These are phyloP conservation scores for Eleutherodactylus coqui DNA, from an alignment of 2,797 vertebrate species.

Conservation along the genomic window DNA sequence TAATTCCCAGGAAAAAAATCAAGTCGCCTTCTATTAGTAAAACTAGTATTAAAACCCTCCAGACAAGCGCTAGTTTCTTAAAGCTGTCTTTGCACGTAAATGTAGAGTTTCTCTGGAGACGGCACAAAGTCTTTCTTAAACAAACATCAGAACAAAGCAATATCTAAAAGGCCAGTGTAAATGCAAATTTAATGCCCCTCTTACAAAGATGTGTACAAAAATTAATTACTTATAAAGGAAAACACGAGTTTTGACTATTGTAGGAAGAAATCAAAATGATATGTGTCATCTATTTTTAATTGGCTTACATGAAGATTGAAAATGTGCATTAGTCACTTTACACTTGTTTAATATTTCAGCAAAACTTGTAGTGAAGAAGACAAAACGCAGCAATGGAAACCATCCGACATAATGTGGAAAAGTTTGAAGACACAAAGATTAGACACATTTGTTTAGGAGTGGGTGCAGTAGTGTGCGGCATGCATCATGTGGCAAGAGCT, in stretches of 20 bases:
- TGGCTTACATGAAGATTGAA: constrained; percentile 80
- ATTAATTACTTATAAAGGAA: constrained; percentile 85
- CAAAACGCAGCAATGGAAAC: constrained; percentile 75
- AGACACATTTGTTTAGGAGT: neutral
- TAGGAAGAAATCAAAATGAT: constrained; percentile 89
- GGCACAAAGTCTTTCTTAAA: constrained; percentile 63
- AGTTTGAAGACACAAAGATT: constrained; percentile 64
- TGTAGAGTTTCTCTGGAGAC: constrained; percentile 63
- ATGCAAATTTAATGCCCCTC: constrained; percentile 80
- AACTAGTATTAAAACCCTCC: constrained; percentile 41
- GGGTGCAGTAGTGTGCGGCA: neutral
- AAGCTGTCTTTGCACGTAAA: constrained; percentile 53
- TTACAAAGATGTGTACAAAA: constrained; percentile 82
- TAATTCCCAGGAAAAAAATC: constrained; percentile 45
- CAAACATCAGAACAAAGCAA: constrained; percentile 64
- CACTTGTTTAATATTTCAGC: constrained; percentile 85
- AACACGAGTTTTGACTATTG: constrained; percentile 85
- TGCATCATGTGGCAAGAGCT: too few species aligned
- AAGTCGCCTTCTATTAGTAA: constrained; percentile 56
- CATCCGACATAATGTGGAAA: constrained; percentile 68
- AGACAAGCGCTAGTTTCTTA: constrained; percentile 48
- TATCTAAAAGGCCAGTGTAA: constrained; percentile 63
- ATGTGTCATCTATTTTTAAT: constrained; percentile 91
- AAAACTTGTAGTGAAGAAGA: constrained; percentile 80
- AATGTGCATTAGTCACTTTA: constrained; percentile 87